Base-by-base conservation (phyloP, 30 jellyfish, hydroid and myxozoan species). In the Sanderia malayensis region DNA sequence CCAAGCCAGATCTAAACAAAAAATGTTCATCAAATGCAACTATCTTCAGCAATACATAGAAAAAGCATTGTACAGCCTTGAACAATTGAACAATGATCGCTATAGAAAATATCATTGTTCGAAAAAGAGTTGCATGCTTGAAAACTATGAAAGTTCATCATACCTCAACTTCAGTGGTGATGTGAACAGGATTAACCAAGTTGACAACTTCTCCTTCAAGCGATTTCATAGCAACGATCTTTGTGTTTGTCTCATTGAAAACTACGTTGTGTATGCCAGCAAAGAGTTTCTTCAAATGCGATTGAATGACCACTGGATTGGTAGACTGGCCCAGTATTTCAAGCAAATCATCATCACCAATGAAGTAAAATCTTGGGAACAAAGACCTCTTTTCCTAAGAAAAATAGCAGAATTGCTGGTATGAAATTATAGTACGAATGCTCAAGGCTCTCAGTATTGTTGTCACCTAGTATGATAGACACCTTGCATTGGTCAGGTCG, bases 281-380 rank as follows among this genome's bases (percentile, higher is more conserved):
- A 71, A 93, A 93, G 4, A 93, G 88, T 63, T 93, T 93, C 86
- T 93, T 93, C 66, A 93, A 68, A 85, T 93, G 99, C 2, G 99
- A 86, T 55, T 93, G 99, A 60, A 93, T 93, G 34, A 93, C 99
- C n/a, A 73, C 65, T 18, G 99, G 99, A 31, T 93, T 93, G 29
- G 99, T 93, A 10, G 99, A 79, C 29, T 93, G 99, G 19, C 99
- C 99, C 24, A 93, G 73, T 11, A 93, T 93, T 45, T 93, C 99
- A 31, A 93, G 84, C 66, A 93, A 52, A 76, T 93, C 99, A 73
- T 93, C 99, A 67, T 93, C 99, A 9, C 99, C 99, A 63, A 93
- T 86, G 90, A 93, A 93, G 71, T 93, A 93, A 86, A 93, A 93
- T 19, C 99, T 95, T 18, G 99, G 99, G 49, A 93, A 93, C 20